Percentiles rank a stretch among this genome's conserved stretches.
These are phyloP conservation scores for Ameiurus melas DNA, from an alignment of 2,113 vertebrate genomes.

Conservation along the genomic window DNA sequence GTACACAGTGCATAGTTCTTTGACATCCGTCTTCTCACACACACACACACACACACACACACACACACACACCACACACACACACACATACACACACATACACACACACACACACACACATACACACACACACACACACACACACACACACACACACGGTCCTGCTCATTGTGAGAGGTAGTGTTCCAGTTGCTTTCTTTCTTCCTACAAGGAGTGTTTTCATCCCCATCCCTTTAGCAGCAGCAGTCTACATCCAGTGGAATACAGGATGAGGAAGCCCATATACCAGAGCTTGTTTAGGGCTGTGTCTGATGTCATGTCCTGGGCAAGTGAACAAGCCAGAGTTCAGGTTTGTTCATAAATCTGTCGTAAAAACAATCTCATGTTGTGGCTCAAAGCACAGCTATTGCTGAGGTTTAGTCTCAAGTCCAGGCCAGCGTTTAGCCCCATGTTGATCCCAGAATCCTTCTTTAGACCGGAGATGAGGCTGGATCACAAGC, in stretches of 20 bases:
- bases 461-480: neutral
- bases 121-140: neutral
- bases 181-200: conserved; percentile 44
- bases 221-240: conserved; percentile 24
- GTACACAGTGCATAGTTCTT: conserved; percentile 54
- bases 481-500: conserved; percentile 68
- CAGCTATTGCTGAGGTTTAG: neutral
- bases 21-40: conserved; percentile 25
- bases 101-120: neutral
- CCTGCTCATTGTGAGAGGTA: conserved; percentile 52
- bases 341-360: neutral
- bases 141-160: conserved; percentile 28
- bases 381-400: neutral
- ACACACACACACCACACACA: conserved; percentile 4
- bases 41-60: neutral
- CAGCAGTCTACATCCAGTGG: conserved; percentile 21
- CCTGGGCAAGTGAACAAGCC: conserved; percentile 25
- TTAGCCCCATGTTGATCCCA: neutral
- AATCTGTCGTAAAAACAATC: conserved; percentile 1
- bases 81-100: conserved; percentile 25
- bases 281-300: conserved; percentile 37
- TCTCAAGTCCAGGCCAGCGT: neutral
- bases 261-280: conserved; percentile 43
- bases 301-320: conserved; percentile 16
- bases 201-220: conserved; percentile 28